Base-by-base conservation (phyloP, 1,140 invertebrate species). In the Hyles euphorbiae region DNA sequence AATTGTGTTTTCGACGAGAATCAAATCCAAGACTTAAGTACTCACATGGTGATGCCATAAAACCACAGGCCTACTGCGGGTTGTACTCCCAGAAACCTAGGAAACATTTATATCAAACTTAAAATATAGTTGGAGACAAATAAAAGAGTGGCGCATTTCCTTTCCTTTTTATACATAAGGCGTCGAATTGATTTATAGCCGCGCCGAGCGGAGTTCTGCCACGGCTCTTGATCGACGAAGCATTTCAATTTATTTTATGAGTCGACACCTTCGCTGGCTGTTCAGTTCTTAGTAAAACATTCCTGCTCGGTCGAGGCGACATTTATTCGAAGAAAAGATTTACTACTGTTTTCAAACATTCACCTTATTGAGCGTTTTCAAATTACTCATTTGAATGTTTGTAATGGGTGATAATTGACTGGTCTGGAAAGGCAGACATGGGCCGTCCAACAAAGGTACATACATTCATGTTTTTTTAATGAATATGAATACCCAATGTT, bases 161-260 rank as follows among this genome's bases (percentile, higher is more conserved):
- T 73, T 76, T 82, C 8, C 36, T 85, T 87, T 85, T 82, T 85
- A 76, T 77, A 80, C 74, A 77, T 80, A 81, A 86, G 82, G 75
- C 76, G 81, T 68, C 68, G 76, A 84, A 72, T 83, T 85, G 84
- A 87, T 87, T 87, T 86, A 87, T 87, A 67, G 77, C 5, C 8
- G 75, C 69, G 67, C 68, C 63, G 68, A 75, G 77, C 73, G 73
- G 67, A 67, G 75, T 76, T 72, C 77, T 74, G 74, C 73, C 70
- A 70, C 71, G 74, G 78, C 76, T 81, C 76, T 78, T 80, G 78
- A 85, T 87, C 81, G 79, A 81, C 80, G 69, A 68, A 78, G 70
- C 73, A 81, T 83, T 84, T 81, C 80, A 81, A 84, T 87, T 87
- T 81, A 86, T 83, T 87, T 87, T 83, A 87, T 79, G 80, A 80